Conservation (phyloP, 1,140 invertebrate species). For the Leguminivora glycinivorella region DNA sequence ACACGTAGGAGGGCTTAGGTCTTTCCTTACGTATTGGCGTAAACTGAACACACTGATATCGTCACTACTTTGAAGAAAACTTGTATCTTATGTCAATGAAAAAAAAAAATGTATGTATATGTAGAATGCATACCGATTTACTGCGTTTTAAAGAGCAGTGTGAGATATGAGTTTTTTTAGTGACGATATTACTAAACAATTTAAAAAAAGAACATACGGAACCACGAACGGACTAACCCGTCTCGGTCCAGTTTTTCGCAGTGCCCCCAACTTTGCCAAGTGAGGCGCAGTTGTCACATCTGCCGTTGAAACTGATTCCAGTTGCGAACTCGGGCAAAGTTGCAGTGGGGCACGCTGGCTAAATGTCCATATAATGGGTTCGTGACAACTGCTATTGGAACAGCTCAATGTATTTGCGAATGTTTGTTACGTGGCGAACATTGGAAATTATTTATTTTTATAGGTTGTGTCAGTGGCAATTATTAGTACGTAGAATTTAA, state of each 20-base stretch:
- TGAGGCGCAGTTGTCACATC: constrained; percentile 21
- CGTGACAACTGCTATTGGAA: neutral
- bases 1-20: too few relatives aligned
- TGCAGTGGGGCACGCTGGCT: constrained; percentile 10
- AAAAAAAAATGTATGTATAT: too few relatives aligned
- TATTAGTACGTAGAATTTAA: too few relatives aligned
- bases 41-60: too few relatives aligned
- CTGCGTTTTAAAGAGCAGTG: too few relatives aligned
- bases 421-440: neutral
- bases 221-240: neutral
- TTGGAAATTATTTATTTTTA: too few relatives aligned
- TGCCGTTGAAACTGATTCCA: constrained; percentile 27
- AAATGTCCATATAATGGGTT: constrained; percentile 1
- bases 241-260: constrained; percentile 12
- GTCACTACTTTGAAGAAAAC: too few relatives aligned
- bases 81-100: too few relatives aligned
- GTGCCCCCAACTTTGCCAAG: neutral
- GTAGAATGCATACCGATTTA: too few relatives aligned
- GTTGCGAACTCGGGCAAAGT: constrained; percentile 15
- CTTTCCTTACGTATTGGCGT: too few relatives aligned
- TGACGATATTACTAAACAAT: neutral
- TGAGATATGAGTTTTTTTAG: neutral
- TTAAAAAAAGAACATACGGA: neutral
- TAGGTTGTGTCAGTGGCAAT: too few relatives aligned
- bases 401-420: neutral